Evolutionary conservation across 2,113 vertebrate genomes (phyloP), one percentile per base, ranked within the genome.

Genomic region (Anser cygnoides): DNA sequence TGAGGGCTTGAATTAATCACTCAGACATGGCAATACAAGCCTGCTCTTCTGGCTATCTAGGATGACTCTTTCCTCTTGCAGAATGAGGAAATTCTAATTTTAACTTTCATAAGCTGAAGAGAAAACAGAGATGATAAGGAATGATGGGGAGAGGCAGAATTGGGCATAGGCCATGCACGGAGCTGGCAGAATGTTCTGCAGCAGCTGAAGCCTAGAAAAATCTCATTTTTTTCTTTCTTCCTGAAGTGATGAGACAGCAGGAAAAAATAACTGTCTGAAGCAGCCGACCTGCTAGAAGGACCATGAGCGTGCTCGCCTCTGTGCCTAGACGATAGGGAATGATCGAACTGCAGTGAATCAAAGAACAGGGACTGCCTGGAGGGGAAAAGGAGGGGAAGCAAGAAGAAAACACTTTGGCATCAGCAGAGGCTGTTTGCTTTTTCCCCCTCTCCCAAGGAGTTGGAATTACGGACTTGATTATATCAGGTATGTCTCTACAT

Each of bases 321-420:
- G 13, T 21, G 39, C 35, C 52, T 61, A 61, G n/a, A 62, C 1
- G 3, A 73, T 29, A 79, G 29, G 31, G 20, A 84, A 37, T 0
- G 5, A 54, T 20, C 12, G 41, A 70, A 52, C 25, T n/a, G 29
- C 29, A 58, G 65, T 28, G 23, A 80, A 68, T 31, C 10, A 52
- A 85, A 65, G 37, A 46, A 59, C 13, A 35, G 10, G n/a, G 67
- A 79, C 26, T 0, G 3, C n/a, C 67, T 14, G 31, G 33, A 41
- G 35, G 6, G 20, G 5, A 35, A n/a, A 74, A 52, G 71, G 29
- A 59, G 13, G 13, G 23, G 8, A n/a, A 66, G 26, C 0, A 0
- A 71, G 46, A 66, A 67, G 28, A 46, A 65, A 72, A 87, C 18
- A 58, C 29, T 35, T 5, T 11, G 70, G 29, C 50, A 59, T 39